Evolutionary conservation across 2,797 vertebrate genomes (phyloP).

Genomic region (Zenarchopterus dispar): DNA sequence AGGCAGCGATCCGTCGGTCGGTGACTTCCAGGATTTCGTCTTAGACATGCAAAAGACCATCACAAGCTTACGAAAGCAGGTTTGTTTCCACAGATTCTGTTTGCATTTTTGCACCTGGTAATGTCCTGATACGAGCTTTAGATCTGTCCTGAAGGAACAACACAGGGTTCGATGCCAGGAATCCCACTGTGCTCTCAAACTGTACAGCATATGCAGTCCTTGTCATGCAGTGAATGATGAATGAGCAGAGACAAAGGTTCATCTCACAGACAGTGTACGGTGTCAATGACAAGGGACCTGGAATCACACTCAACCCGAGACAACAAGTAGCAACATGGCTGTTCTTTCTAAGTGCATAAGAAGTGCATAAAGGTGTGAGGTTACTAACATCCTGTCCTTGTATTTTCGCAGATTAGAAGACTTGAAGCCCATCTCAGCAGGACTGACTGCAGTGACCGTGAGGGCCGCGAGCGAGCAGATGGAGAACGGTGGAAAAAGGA

Average conservation of each 20-base stretch:
- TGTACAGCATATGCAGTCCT: too few species aligned
- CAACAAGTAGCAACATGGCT: too few species aligned
- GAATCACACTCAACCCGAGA: too few species aligned
- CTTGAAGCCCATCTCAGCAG: slow-evolving; percentile 92
- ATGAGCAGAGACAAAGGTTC: too few species aligned
- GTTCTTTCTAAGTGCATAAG: too few species aligned
- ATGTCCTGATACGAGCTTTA: not conserved
- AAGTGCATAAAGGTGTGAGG: too few species aligned
- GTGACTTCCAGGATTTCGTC: slow-evolving; percentile 94
- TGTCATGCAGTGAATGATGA: too few species aligned
- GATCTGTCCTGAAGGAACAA: too few species aligned
- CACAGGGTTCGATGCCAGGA: too few species aligned
- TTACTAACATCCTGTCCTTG: not conserved
- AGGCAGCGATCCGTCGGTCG: slow-evolving; percentile 76
- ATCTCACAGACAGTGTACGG: too few species aligned
- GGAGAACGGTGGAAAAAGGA: slow-evolving; percentile 91
- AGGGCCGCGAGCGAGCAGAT: slow-evolving; percentile 82
- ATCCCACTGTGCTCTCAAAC: too few species aligned
- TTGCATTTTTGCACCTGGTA: not conserved
- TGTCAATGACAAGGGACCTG: too few species aligned
- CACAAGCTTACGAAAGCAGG: slow-evolving; percentile 94
- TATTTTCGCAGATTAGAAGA: slow-evolving; percentile 88
- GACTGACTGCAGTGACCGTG: slow-evolving; percentile 89
- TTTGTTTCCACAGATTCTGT: slow-evolving; percentile 41
- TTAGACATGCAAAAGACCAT: slow-evolving; percentile 96